Evolutionary conservation across 2,113 vertebrate species (phyloP), one percentile per base, ranked within the genome.

Genomic region (Pseudonaja textilis): DNA sequence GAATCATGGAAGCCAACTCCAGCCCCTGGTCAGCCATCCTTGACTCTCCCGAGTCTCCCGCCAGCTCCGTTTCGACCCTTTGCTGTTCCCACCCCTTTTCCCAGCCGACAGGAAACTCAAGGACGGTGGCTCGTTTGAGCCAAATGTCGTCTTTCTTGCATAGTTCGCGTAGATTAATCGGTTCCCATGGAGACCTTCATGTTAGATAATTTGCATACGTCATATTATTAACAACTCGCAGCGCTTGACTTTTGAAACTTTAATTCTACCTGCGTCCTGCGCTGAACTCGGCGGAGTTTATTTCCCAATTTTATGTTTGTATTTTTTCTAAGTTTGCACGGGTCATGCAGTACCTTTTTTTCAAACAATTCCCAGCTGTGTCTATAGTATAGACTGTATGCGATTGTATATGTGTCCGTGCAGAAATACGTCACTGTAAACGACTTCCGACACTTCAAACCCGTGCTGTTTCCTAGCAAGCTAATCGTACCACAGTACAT

Each of bases 1-100:
- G 99, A 85, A 99, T 99, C 98, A 99, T 99, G 0, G 99, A 99
- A 1, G 99, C 98, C 99, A 99, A 98, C 94, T 99, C 99, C 93
- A 99, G 95, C 3, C 98, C 98, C 4, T 97, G 97, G n/a, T 99
- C 98, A 95, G 98, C 98, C 91, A 97, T 97, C 0, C 29, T 16
- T 14, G 0, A 64, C 94, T 93, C 94, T 90, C 0, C 56, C 4
- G 3, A 3, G 69, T 89, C 87, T 92, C 88, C 92, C 92, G 92
- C 88, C 92, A 61, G 4, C 54, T 85, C 26, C 22, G 39, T 57
- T 92, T 89, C 64, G 69, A 89, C 89, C 22, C 45, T 23, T 26
- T 5, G 45, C 45, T 95, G 92, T 95, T 89, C 8, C 22, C 39
- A 20, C 57, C 26, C 22, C 57, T 26, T 34, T 93, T 89, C 69